phyloP scores from a whole-genome alignment of 2,113 vertebrate species.

The Elanoides forficatus region DNA sequence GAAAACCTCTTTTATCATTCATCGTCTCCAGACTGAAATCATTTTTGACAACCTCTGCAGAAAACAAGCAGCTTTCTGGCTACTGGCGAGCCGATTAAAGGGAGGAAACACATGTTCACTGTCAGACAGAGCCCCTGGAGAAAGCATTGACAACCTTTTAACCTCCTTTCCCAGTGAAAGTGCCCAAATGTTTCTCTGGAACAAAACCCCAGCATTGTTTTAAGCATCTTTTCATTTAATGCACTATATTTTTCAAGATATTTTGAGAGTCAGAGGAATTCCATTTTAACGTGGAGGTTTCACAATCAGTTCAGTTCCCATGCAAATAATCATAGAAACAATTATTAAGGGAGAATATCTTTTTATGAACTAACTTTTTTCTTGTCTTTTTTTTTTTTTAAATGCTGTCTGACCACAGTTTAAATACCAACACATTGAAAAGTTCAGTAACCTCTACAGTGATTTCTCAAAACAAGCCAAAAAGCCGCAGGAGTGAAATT shows the following conservation, averaged over 20 bases:
- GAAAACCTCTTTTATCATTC: slow-evolving; percentile 88
- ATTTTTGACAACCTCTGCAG: slow-evolving; percentile 86
- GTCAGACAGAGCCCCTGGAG: slow-evolving; percentile 84
- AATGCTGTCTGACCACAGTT: slow-evolving; percentile 58
- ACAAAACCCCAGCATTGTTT: slow-evolving; percentile 78
- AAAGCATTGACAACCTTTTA: slow-evolving; percentile 89
- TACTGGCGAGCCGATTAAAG: slow-evolving; percentile 89
- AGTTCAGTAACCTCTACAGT: slow-evolving; percentile 71
- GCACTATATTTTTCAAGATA: slow-evolving; percentile 63
- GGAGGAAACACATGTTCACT: slow-evolving; percentile 94
- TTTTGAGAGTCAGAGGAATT: slow-evolving; percentile 45
- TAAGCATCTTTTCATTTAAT: slow-evolving; percentile 78
- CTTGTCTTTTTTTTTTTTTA: not conserved
- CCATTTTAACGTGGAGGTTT: slow-evolving; percentile 26
- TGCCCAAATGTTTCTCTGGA: slow-evolving; percentile 81
- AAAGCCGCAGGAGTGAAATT: slow-evolving; percentile 74
- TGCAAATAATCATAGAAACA: not conserved
- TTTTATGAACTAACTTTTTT: not conserved
- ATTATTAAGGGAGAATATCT: not conserved
- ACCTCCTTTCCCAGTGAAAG: slow-evolving; percentile 81
- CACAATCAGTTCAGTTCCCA: slow-evolving; percentile 14
- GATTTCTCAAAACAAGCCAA: slow-evolving; percentile 72
- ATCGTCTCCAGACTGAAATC: slow-evolving; percentile 84
- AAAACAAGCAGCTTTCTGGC: slow-evolving; percentile 85
- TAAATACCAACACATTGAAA: slow-evolving; percentile 68